Conservation (phyloP, 2,888 invertebrate species). For the Trichacis sp. region DNA sequence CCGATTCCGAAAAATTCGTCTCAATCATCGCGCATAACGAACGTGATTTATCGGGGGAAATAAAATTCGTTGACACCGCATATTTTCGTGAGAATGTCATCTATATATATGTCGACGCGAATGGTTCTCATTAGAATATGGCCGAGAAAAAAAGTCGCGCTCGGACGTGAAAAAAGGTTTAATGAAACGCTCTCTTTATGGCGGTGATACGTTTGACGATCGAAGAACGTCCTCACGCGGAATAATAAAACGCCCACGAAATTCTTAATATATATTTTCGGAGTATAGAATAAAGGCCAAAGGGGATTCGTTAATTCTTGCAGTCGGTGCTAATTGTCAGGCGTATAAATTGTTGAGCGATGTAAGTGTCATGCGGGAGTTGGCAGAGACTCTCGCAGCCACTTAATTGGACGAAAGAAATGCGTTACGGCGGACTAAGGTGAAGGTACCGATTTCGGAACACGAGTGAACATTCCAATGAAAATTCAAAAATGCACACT, state of each 20-base stretch:
- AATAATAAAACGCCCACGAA: constrained; percentile 10
- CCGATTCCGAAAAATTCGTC: constrained; percentile 4
- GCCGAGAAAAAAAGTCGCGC: too few relatives aligned
- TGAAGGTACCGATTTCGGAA: too few relatives aligned
- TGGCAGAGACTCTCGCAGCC: constrained; percentile 23
- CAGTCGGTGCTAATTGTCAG: constrained; percentile 57
- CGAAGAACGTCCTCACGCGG: constrained; percentile 20
- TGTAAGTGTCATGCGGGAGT: constrained; percentile 41
- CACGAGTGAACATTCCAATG: too few relatives aligned
- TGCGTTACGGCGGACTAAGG: constrained; percentile 9
- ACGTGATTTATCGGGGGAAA: constrained; percentile 15
- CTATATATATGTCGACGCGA: constrained; percentile 29
- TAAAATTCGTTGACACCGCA: constrained; percentile 12
- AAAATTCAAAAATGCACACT: too few relatives aligned
- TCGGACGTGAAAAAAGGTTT: constrained; percentile 36
- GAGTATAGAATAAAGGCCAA: constrained; percentile 28
- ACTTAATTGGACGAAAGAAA: constrained; percentile 35
- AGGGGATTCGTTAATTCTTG: constrained; percentile 44
- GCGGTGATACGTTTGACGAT: constrained; percentile 36
- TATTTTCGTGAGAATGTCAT: constrained; percentile 11
- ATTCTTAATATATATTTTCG: constrained; percentile 39
- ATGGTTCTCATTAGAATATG: constrained; percentile 35
- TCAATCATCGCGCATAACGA: constrained; percentile 15
- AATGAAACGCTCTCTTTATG: constrained; percentile 35
- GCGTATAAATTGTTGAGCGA: constrained; percentile 55